Evolutionary conservation across 2,113 vertebrate species (phyloP).

Genomic region (Entelurus aequoreus): DNA sequence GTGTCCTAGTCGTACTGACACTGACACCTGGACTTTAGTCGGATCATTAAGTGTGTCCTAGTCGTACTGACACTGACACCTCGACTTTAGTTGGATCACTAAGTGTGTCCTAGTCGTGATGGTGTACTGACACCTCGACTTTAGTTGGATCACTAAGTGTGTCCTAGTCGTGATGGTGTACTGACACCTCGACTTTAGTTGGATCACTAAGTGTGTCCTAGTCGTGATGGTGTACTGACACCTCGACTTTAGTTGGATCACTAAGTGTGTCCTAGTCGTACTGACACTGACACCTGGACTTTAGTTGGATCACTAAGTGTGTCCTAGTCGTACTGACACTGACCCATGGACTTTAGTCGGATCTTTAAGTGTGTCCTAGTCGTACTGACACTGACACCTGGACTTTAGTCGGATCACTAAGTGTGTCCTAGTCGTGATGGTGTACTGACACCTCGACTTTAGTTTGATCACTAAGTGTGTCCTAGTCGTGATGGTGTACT

Average conservation of each 20-base stretch:
- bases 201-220: neutral
- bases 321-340: neutral
- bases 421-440: neutral
- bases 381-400: neutral
- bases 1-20: neutral
- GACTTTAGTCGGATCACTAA: neutral
- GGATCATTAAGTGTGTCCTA: neutral
- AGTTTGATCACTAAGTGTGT: too few species aligned
- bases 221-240: neutral
- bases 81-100: neutral
- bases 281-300: neutral
- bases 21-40: neutral
- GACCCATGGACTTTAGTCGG: neutral
- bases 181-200: neutral
- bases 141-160: neutral
- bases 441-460: conserved; percentile 1
- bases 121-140: too few species aligned
- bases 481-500: neutral
- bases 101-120: neutral
- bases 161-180: neutral
- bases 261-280: neutral
- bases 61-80: neutral
- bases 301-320: neutral
- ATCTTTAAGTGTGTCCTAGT: neutral
- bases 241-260: conserved; percentile 1